Conservation (phyloP, 2,797 vertebrate species). For the Gymnoscopelus microlampas region DNA sequence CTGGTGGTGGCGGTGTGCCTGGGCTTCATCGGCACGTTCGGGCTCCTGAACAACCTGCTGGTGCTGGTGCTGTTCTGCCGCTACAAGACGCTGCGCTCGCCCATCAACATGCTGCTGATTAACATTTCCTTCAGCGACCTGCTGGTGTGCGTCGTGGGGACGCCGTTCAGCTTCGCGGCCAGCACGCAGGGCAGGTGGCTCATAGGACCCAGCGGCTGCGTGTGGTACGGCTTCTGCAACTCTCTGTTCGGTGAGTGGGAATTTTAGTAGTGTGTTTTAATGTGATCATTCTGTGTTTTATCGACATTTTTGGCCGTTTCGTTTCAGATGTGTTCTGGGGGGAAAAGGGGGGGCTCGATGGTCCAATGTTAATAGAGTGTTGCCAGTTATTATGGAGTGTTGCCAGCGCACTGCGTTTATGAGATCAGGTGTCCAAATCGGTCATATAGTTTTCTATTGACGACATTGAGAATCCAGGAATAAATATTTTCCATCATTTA, state of each 20-base stretch:
- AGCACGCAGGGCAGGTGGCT: slow-evolving; percentile 87
- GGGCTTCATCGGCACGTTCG: slow-evolving; percentile 80
- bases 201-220: slow-evolving; percentile 81
- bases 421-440: not conserved
- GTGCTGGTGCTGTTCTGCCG: slow-evolving; percentile 84
- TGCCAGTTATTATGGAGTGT: not conserved
- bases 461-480: not conserved
- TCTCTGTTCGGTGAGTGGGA: slow-evolving; percentile 84
- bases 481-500: not conserved
- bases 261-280: not conserved
- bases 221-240: slow-evolving; percentile 88
- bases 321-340: not conserved
- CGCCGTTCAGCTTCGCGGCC: slow-evolving; percentile 87
- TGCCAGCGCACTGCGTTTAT: not conserved
- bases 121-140: slow-evolving; percentile 87
- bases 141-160: slow-evolving; percentile 85
- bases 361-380: too few relatives aligned
- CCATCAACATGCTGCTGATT: slow-evolving; percentile 86
- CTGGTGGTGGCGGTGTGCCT: slow-evolving; percentile 81
- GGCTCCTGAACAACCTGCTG: slow-evolving; percentile 82
- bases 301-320: not conserved
- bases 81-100: slow-evolving; percentile 83
- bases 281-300: not conserved
- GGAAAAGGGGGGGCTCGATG: too few relatives aligned
- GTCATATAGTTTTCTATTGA: not conserved